Percentiles rank a stretch among this genome's conserved stretches.
Evolutionary conservation across 2,797 vertebrate genomes (phyloP).

Genomic region (Lophius americanus): DNA sequence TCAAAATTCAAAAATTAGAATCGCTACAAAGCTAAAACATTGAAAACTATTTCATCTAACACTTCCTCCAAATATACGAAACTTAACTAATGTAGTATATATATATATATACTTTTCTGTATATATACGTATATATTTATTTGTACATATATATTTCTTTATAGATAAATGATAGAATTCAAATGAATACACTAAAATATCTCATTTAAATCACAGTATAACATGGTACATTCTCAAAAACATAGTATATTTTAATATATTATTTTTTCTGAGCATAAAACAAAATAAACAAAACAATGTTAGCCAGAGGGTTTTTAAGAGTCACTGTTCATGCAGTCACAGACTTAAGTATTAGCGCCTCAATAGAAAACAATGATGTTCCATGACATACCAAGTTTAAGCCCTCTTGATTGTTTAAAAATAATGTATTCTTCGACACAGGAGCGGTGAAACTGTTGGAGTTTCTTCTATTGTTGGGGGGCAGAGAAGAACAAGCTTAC

Average conservation of each 20-base stretch:
- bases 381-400: slow-evolving; percentile 79
- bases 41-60: slow-evolving; percentile 88
- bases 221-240: slow-evolving; percentile 89
- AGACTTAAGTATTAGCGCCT: slow-evolving; percentile 86
- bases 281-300: slow-evolving; percentile 73
- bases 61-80: slow-evolving; percentile 89
- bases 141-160: slow-evolving; percentile 85
- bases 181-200: slow-evolving; percentile 87
- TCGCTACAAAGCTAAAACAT: slow-evolving; percentile 90
- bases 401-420: slow-evolving; percentile 76
- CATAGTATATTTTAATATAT: slow-evolving; percentile 86
- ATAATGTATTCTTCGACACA: slow-evolving; percentile 63
- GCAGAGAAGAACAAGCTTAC: slow-evolving; percentile 53
- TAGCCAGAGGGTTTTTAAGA: slow-evolving; percentile 82
- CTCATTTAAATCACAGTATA: slow-evolving; percentile 88
- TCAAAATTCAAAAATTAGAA: slow-evolving; percentile 87
- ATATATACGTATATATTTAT: slow-evolving; percentile 84
- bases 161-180: slow-evolving; percentile 85
- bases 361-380: slow-evolving; percentile 74
- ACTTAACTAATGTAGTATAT: slow-evolving; percentile 77
- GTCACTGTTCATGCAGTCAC: slow-evolving; percentile 87
- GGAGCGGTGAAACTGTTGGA: slow-evolving; percentile 65
- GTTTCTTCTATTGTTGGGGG: slow-evolving; percentile 61
- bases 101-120: slow-evolving; percentile 82
- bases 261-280: slow-evolving; percentile 79